Conservation (phyloP, 2,113 vertebrate genomes). For the Dendrocopos noguchii region DNA sequence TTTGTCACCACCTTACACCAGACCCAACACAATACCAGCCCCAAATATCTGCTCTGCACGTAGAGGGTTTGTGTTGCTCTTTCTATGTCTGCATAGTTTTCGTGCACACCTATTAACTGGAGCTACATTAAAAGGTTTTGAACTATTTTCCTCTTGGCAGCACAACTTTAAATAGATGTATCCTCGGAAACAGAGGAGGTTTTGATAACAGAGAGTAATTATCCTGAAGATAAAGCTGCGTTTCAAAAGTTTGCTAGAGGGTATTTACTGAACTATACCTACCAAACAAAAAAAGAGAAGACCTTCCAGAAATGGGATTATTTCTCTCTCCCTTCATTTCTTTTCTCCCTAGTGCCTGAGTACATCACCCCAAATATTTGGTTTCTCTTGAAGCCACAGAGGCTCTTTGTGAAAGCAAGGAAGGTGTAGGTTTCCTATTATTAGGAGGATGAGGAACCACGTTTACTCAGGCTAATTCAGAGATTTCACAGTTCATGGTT, state of each 20-base stretch:
- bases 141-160: not conserved
- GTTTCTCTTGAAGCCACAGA: not conserved
- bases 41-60: not conserved
- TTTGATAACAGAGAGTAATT: conserved; percentile 1
- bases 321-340: not conserved
- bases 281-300: not conserved
- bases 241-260: conserved; percentile 34
- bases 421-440: not conserved
- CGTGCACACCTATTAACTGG: not conserved
- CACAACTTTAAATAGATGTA: not conserved
- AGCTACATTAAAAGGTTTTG: not conserved
- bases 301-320: not conserved
- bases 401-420: not conserved
- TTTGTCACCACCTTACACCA: not conserved
- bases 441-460: not conserved
- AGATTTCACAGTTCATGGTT: no score
- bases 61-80: not conserved
- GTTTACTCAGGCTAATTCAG: not conserved
- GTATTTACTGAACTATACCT: not conserved
- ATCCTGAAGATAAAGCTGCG: not conserved
- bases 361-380: not conserved
- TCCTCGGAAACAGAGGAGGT: not conserved
- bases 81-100: not conserved
- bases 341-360: not conserved
- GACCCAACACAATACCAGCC: not conserved